Base-by-base conservation (phyloP, 2,113 vertebrate species). In the Pandion haliaetus region DNA sequence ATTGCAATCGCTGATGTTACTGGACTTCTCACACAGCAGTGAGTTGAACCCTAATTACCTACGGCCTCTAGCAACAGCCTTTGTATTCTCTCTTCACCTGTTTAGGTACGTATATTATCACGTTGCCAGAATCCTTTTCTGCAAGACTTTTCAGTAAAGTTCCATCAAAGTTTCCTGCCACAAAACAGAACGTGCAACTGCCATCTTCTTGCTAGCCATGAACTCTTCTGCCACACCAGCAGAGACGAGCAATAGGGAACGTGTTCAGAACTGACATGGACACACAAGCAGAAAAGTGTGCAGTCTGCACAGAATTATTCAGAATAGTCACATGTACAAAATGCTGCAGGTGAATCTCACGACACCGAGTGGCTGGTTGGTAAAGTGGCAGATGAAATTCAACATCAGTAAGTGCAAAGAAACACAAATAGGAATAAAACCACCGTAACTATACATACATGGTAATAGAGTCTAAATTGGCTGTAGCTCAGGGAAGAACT, bases 71-170 rank as follows among this genome's bases (percentile, higher is more conserved):
- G 28, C 24, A 94, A 71, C 10, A 57, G 52, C 3, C 26, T 81
- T 70, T 59, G 65, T 38, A 81, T n/a, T 73, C 12, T 59, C 45
- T 45, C 16, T 66, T 86, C 79, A 71, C 20, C 8, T 55, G 5
- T 44, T 81, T 4, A 77, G 6, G 6, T 0, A 0, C 13, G 17
- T 21, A 15, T 52, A 85, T 63, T 47, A 57, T 31, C 44, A 38
- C 17, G 16, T 10, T 63, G 38, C 11, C 54, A 72, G 32, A 84
- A 92, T 61, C 28, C n/a, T 91, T 65, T 49, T 61, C 73, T 82
- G 26, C 25, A 89, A 81, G 24, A 81, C 45, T n/a, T 86, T 73
- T 58, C 71, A 54, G 50, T n/a, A 52, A 74, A 38, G 15, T 82
- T 84, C 36, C 63, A 63, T 38, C 31, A 29, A 82, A 81, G 18